These are phyloP conservation scores for Agriotes lineatus DNA, from an alignment of 2,888 invertebrate genomes.

Conservation along the genomic window DNA sequence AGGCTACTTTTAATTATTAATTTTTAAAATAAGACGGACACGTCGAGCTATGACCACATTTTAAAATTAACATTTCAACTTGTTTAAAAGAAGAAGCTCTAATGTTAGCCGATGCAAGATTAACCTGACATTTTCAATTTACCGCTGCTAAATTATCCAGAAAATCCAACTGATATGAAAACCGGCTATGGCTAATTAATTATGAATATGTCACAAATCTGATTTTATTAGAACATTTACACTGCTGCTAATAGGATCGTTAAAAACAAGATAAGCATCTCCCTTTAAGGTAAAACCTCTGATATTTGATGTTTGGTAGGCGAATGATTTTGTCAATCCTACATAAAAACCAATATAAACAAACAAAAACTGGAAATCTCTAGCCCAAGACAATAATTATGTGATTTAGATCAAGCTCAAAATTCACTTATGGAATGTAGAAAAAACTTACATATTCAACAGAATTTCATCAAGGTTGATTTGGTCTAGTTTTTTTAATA, in stretches of 20 bases:
- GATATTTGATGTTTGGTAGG: background rate
- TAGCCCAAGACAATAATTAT: too few species aligned
- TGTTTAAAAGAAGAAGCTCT: too few species aligned
- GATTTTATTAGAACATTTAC: conserved; percentile 13
- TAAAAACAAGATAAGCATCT: conserved; percentile 11
- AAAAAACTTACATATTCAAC: background rate
- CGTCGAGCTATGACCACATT: background rate
- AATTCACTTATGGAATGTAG: background rate
- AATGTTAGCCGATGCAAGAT: too few species aligned
- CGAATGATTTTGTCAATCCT: background rate
- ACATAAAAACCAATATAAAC: background rate
- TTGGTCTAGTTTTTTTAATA: background rate
- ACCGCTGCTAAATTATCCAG: too few species aligned
- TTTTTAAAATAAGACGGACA: background rate
- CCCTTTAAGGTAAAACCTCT: background rate
- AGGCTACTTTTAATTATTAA: background rate
- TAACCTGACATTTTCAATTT: too few species aligned
- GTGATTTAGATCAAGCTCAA: background rate
- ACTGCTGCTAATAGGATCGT: background rate
- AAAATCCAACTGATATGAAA: too few species aligned
- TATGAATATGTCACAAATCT: background rate
- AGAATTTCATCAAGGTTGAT: background rate
- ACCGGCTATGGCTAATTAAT: background rate
- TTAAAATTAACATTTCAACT: too few species aligned
- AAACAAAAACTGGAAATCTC: background rate